phyloP scores from a whole-genome alignment of 2,888 invertebrate genomes.

The Adela reaumurella region DNA sequence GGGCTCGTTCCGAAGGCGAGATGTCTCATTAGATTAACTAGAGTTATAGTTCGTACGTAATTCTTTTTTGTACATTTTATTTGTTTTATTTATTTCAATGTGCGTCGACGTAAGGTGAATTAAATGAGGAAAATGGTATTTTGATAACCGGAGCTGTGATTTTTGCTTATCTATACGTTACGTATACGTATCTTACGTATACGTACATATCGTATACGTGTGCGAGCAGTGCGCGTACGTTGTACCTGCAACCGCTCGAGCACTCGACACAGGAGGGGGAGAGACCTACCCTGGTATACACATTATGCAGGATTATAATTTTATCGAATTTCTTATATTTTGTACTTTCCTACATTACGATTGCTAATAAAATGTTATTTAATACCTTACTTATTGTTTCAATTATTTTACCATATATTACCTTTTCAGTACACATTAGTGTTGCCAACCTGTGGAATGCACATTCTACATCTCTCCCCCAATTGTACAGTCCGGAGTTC shows the following conservation, averaged over 20 bases:
- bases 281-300: not conserved
- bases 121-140: conserved; percentile 46
- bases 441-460: too few species aligned
- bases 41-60: conserved; percentile 1
- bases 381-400: not conserved
- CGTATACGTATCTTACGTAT: too few species aligned
- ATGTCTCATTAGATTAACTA: not conserved
- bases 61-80: conserved; percentile 15
- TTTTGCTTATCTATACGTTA: conserved; percentile 48
- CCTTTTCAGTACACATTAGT: too few species aligned
- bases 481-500: too few species aligned
- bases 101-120: conserved; percentile 35
- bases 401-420: not conserved
- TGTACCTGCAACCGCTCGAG: not conserved
- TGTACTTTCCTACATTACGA: conserved; percentile 54
- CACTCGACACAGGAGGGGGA: not conserved
- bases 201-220: too few species aligned
- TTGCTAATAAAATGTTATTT: conserved; percentile 54
- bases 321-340: conserved; percentile 52
- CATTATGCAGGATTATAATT: conserved; percentile 14
- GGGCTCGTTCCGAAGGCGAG: too few species aligned
- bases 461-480: too few species aligned
- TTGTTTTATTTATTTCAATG: conserved; percentile 48
- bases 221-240: not conserved
- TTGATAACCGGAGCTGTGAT: conserved; percentile 57